phyloP scores from a whole-genome alignment of 92 coral and sea anemone genomes.

The Diadumene lineata region DNA sequence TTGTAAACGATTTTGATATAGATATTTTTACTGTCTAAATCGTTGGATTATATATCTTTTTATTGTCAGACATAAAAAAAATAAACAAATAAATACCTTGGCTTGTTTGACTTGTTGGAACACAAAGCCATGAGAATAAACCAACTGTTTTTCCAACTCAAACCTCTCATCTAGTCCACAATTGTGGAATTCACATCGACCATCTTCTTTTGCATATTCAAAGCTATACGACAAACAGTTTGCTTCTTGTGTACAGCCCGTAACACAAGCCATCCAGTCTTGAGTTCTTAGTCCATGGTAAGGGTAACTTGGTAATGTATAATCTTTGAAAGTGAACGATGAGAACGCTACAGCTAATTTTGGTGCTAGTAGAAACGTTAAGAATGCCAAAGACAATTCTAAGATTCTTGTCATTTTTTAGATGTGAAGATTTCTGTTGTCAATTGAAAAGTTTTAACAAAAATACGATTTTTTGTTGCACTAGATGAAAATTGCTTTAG shows the following conservation, averaged over 20 bases:
- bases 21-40: too few species aligned
- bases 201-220: slow-evolving; percentile 3
- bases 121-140: slow-evolving; percentile 19
- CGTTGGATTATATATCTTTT: too few species aligned
- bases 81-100: not conserved
- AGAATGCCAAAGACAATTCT: not conserved
- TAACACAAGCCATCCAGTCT: slow-evolving; percentile 15
- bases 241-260: slow-evolving; percentile 6
- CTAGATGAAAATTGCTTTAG: too few species aligned
- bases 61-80: too few species aligned
- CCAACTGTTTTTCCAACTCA: not conserved
- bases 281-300: not conserved
- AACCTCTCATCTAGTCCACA: slow-evolving; percentile 18
- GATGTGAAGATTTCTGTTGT: not conserved
- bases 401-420: not conserved
- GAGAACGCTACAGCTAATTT: not conserved
- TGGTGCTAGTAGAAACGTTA: not conserved
- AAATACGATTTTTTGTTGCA: too few species aligned
- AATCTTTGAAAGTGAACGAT: slow-evolving; percentile 16
- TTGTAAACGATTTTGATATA: too few species aligned
- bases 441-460: too few species aligned
- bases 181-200: slow-evolving; percentile 23
- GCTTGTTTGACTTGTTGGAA: slow-evolving; percentile 35
- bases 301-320: slow-evolving; percentile 1
- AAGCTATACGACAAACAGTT: slow-evolving; percentile 24